Evolutionary conservation across 2,888 invertebrate genomes (phyloP).

Genomic region (Malachius bipustulatus): DNA sequence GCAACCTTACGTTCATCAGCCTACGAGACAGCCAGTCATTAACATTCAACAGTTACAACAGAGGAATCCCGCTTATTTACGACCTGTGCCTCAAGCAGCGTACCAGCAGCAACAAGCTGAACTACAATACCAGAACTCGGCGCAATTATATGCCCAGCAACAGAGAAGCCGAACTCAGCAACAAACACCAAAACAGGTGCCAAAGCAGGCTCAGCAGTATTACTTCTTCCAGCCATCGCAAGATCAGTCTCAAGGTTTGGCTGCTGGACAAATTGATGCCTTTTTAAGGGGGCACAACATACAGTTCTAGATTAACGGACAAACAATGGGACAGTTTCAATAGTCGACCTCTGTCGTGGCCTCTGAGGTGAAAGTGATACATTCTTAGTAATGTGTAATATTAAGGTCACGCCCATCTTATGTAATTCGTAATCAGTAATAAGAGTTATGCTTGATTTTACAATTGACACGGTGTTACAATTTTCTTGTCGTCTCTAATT

Average conservation of each 20-base stretch:
- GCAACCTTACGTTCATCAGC: constrained; percentile 59
- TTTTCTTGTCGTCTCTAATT: too few relatives aligned
- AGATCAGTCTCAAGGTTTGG: constrained; percentile 30
- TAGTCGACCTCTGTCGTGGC: constrained; percentile 19
- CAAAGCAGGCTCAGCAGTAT: constrained; percentile 37
- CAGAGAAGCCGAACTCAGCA: constrained; percentile 37
- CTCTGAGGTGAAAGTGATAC: constrained; percentile 25
- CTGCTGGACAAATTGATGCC: constrained; percentile 65
- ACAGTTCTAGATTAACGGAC: constrained; percentile 42
- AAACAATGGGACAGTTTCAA: background rate
- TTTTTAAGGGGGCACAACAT: constrained; percentile 64
- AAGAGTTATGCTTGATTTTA: too few relatives aligned
- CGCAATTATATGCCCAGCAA: constrained; percentile 38
- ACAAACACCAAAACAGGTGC: constrained; percentile 32
- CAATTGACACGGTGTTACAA: too few relatives aligned
- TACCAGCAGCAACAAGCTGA: constrained; percentile 56
- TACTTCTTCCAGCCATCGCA: constrained; percentile 46
- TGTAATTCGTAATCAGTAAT: too few relatives aligned
- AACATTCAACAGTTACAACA: constrained; percentile 48
- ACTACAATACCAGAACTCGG: constrained; percentile 46
- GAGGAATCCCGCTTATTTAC: constrained; percentile 40
- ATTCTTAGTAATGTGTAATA: constrained; percentile 18
- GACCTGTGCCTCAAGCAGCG: constrained; percentile 26
- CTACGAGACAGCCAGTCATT: constrained; percentile 35
- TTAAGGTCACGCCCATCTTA: constrained; percentile 24